Base-by-base conservation (phyloP, 1,140 invertebrate genomes). In the Doryteuthis pealeii region DNA sequence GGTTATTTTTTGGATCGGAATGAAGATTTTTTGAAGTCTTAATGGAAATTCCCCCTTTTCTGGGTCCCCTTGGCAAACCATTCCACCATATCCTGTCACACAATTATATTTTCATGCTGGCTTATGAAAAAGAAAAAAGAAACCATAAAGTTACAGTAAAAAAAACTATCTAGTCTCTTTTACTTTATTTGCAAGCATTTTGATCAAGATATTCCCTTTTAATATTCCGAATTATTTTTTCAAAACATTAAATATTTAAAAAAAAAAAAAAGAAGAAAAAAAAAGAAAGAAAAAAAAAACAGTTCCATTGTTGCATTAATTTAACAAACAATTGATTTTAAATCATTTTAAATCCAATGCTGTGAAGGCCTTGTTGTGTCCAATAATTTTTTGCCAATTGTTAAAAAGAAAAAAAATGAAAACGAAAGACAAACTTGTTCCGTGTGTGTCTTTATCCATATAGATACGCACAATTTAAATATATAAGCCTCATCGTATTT, bases 31-130 rank as follows among this genome's bases (percentile, higher is more conserved):
- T 28, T 62, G n/a, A 40, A 40, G 35, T 40, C 10, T 40, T 40
- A 40, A 3, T 40, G 54, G 54, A 62, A 62, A 62, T 62, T 62
- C 54, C 54, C 18, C 54, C 54, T 15, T 62, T 22, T n/a, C 26
- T 62, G 54, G 54, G 18, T 62, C 18, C 54, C 54, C 54, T 62
- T 62, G 54, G 54, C 54, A 62, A n/a, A 62, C 54, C 54, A 62
- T 62, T 62, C 54, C 54, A 62, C 54, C 54, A 62, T 62, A 62
- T 28, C n/a, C 54, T 62, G 54, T 22, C 54, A 62, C 54, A 62
- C 10, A 62, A 62, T n/a, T 62, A 62, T 62, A 62, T 62, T 15
- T 62, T 62, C 54, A 62, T 62, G 10, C 10, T 62, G 54, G 54
- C 54, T 62, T 62, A 62, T 62, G 54, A 58, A 58, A 58, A 58